Evolutionary conservation across 1,140 invertebrate species (phyloP).

Genomic region (Bombyx mori): DNA sequence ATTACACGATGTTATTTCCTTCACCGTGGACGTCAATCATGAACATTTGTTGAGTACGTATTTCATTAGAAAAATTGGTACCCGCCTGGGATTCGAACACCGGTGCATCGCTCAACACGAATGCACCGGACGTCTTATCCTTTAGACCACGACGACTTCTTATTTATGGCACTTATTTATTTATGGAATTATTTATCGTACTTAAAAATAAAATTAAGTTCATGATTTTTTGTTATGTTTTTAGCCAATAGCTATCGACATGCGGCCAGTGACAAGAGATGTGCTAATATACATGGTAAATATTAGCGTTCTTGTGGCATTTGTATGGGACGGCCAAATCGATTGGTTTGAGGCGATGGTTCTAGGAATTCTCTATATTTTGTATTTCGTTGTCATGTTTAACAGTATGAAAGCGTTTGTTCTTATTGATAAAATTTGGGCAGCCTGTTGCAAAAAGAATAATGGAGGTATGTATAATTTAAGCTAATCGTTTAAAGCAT

Average conservation of each 20-base stretch:
- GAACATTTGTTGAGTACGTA: too few relatives aligned
- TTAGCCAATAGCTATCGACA: slow-evolving; percentile 86
- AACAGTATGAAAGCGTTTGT: slow-evolving; percentile 49
- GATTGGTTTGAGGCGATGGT: slow-evolving; percentile 84
- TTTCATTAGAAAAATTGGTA: too few relatives aligned
- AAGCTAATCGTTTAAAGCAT: too few relatives aligned
- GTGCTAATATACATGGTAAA: slow-evolving; percentile 86
- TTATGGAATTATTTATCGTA: too few relatives aligned
- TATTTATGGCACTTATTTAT: too few relatives aligned
- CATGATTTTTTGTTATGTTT: slow-evolving; percentile 20
- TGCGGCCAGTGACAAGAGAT: slow-evolving; percentile 88
- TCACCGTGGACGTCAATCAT: too few relatives aligned
- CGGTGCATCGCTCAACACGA: too few relatives aligned
- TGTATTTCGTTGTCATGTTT: slow-evolving; percentile 72
- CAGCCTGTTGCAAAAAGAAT: slow-evolving; percentile 13
- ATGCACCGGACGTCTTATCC: too few relatives aligned
- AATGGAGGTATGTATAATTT: slow-evolving; percentile 20
- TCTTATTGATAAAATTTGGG: slow-evolving; percentile 20
- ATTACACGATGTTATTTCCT: too few relatives aligned
- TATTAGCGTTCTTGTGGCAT: slow-evolving; percentile 79
- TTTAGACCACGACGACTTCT: too few relatives aligned
- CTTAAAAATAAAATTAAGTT: too few relatives aligned
- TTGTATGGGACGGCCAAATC: slow-evolving; percentile 86
- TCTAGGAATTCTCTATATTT: slow-evolving; percentile 78
- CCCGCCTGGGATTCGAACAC: too few relatives aligned